Percentiles rank a stretch among this genome's conserved stretches.
Evolutionary conservation across 2,113 vertebrate genomes (phyloP).

Genomic region (Trematomus loennbergii): DNA sequence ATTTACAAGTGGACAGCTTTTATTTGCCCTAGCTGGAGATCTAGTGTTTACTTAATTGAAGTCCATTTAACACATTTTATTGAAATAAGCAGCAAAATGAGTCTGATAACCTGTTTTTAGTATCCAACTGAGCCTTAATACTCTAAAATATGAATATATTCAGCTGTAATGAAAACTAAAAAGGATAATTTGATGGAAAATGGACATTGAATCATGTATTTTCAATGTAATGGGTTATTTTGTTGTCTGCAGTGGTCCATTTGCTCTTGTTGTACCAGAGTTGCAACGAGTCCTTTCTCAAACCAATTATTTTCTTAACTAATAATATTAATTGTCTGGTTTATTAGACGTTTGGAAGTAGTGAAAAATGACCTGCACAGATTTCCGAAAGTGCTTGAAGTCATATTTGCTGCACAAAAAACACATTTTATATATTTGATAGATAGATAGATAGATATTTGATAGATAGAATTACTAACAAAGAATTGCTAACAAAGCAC

Average conservation of each 20-base stretch:
- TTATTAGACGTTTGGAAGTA: background rate
- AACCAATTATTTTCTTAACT: background rate
- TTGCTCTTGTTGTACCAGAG: background rate
- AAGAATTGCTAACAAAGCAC: too few species aligned
- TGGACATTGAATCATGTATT: background rate
- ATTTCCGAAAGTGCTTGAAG: background rate
- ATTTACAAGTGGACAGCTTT: background rate
- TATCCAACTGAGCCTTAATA: too few species aligned
- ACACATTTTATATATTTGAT: background rate
- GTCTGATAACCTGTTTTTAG: background rate
- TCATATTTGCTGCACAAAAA: background rate
- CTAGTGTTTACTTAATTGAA: background rate
- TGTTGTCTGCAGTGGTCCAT: background rate
- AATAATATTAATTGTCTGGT: too few species aligned
- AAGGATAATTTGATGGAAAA: background rate
- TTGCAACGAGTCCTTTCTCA: background rate
- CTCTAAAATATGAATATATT: background rate
- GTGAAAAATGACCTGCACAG: too few species aligned
- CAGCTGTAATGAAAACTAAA: background rate
- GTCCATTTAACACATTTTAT: background rate
- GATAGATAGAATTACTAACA: too few species aligned
- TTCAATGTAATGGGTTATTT: background rate
- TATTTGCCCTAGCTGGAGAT: background rate
- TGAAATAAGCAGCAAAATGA: background rate
- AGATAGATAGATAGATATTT: too few species aligned